Evolutionary conservation across 1,140 invertebrate species (phyloP), one percentile per base, ranked within the genome.

Genomic region (Monochamus saltuarius): DNA sequence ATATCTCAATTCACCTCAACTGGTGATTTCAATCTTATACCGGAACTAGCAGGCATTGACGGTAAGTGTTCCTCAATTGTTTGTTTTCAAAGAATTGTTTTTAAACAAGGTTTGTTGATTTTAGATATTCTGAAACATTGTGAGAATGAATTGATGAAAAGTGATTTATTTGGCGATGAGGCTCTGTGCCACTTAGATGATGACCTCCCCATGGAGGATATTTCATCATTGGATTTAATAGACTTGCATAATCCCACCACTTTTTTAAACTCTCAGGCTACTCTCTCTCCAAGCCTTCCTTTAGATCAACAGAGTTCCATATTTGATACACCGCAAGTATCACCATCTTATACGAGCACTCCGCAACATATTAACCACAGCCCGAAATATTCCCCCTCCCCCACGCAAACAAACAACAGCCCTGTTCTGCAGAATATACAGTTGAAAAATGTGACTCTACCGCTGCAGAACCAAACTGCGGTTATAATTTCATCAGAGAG

Each of bases 111-210:
- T 47, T 22, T 35, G 35, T 46, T n/a, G 40, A 56, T 74, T 71
- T 43, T 56, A 78, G 76, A 78, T 61, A 63, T 78, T n/a, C 45
- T 78, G 9, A 68, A 64, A 36, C 65, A 73, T 43, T 76, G 73
- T 49, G 74, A 75, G 56, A 75, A 60, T 56, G 74, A 77, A 43
- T 60, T 73, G 14, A 67, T 77, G 49, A 71, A 72, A 58, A 65
- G 50, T 36, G 67, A 70, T 46, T 52, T 78, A 13, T 77, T 77
- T 54, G 56, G 53, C 8, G 72, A 77, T 60, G 73, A 74, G 22
- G 65, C 65, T 1, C 56, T 76, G 9, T 60, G 75, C 7, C 67
- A 72, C 2, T 68, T 75, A 17, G 54, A 75, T n/a, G 73, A 71
- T 11, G 58, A 68, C 29, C n/a, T 75, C 13, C 61, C 63, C 29